These are phyloP conservation scores for Prionailurus bengalensis DNA, from an alignment of 2,113 vertebrate species.

Conservation along the genomic window DNA sequence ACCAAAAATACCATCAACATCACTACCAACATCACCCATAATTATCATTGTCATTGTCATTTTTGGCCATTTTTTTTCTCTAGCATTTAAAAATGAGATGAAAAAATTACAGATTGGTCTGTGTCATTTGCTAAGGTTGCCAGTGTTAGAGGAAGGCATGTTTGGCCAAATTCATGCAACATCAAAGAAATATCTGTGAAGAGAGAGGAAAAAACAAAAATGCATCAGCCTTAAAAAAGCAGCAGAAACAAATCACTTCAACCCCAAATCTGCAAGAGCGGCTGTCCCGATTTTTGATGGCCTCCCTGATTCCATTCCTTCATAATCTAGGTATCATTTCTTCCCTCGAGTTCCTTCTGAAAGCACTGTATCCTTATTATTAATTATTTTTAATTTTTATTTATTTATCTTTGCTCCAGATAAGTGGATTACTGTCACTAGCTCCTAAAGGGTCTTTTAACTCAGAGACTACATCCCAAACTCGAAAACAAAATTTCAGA, in stretches of 20 bases:
- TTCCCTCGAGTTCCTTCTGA: not conserved
- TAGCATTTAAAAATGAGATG: not conserved
- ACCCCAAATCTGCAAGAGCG: not conserved
- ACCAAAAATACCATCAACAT: not conserved
- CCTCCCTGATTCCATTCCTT: not conserved
- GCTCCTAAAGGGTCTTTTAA: not conserved
- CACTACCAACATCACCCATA: not conserved
- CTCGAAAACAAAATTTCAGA: conserved; percentile 1
- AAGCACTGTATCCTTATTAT: not conserved
- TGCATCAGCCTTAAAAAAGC: not conserved
- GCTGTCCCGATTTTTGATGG: not conserved
- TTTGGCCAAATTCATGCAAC: not conserved
- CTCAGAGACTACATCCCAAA: not conserved
- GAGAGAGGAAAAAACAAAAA: not conserved
- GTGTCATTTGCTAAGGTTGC: not conserved
- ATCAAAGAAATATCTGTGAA: not conserved
- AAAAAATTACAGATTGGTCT: not conserved
- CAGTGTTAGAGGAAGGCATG: fast-evolving
- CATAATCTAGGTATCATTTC: not conserved
- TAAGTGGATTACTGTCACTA: not conserved
- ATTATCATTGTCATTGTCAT: not conserved
- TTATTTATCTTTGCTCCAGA: not conserved
- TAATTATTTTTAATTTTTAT: not conserved
- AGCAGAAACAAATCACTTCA: not conserved
- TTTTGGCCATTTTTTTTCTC: not conserved